Percentiles rank a stretch among this genome's conserved stretches.
phyloP scores from a whole-genome alignment of 1,140 invertebrate genomes.

The Calephelis virginiensis region DNA sequence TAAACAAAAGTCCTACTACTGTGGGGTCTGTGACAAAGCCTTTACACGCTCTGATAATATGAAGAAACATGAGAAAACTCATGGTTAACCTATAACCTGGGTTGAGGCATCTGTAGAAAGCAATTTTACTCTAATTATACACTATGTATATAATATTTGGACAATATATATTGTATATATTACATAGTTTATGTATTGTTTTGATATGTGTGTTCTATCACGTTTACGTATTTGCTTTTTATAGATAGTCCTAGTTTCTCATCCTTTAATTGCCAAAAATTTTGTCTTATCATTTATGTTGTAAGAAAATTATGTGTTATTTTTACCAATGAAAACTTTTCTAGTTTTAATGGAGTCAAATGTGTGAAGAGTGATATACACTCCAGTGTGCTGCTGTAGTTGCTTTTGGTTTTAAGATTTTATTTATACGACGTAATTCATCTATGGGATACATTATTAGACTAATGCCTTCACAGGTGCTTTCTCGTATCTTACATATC shows the following conservation, averaged over 20 bases:
- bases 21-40: conserved; percentile 79
- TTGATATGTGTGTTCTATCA: conserved; percentile 38
- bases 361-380: conserved; percentile 67
- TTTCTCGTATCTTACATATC: conserved; percentile 70
- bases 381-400: conserved; percentile 69
- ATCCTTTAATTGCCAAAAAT: conserved; percentile 77
- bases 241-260: conserved; percentile 36
- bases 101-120: conserved; percentile 24
- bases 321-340: conserved; percentile 69
- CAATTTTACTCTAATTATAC: conserved; percentile 16
- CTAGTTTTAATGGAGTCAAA: conserved; percentile 76
- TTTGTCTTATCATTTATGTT: conserved; percentile 58
- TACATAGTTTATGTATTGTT: conserved; percentile 25
- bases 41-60: conserved; percentile 78
- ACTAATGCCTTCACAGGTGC: conserved; percentile 68
- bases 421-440: conserved; percentile 68
- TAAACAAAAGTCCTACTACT: conserved; percentile 81
- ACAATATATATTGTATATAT: conserved; percentile 15
- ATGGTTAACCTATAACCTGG: conserved; percentile 51
- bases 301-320: conserved; percentile 60
- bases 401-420: conserved; percentile 64
- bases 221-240: conserved; percentile 38
- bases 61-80: conserved; percentile 79
- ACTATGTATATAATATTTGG: conserved; percentile 21
- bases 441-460: conserved; percentile 62